phyloP scores from a whole-genome alignment of 2,888 invertebrate species.

The Dryomyza anilis region DNA sequence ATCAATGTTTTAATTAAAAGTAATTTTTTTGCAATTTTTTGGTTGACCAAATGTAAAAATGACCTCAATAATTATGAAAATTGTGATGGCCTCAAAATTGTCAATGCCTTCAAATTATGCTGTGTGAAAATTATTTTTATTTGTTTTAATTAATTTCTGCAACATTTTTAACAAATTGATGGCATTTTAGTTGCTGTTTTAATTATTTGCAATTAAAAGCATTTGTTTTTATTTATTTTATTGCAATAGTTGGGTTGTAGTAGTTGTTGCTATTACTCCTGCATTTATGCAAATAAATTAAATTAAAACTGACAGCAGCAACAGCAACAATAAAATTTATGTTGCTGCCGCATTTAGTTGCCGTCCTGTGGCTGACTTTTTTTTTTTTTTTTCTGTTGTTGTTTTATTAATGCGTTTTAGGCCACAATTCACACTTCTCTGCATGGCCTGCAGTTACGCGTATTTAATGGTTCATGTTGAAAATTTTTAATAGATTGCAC shows the following conservation, averaged over 20 bases:
- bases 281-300: conserved; percentile 8
- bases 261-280: background rate
- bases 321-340: background rate
- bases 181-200: background rate
- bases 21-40: too few species aligned
- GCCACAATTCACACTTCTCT: background rate
- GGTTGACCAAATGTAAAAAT: too few species aligned
- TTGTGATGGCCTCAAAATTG: too few species aligned
- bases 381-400: background rate
- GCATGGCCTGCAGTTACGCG: background rate
- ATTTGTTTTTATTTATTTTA: background rate
- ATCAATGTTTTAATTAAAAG: too few species aligned
- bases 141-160: too few species aligned
- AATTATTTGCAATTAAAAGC: background rate
- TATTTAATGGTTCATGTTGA: conserved; percentile 12
- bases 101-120: too few species aligned
- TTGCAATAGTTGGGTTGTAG: background rate
- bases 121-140: too few species aligned
- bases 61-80: too few species aligned
- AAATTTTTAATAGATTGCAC: conserved; percentile 10
- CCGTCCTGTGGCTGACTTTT: background rate
- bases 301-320: background rate
- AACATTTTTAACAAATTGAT: background rate
- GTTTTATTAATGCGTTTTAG: background rate
- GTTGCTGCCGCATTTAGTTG: background rate